A percentile compares a stretch with the other conserved stretches of the same genome.
These are phyloP conservation scores for Orientallactaga bullata DNA, from an alignment of 2,113 vertebrate species.

Conservation along the genomic window DNA sequence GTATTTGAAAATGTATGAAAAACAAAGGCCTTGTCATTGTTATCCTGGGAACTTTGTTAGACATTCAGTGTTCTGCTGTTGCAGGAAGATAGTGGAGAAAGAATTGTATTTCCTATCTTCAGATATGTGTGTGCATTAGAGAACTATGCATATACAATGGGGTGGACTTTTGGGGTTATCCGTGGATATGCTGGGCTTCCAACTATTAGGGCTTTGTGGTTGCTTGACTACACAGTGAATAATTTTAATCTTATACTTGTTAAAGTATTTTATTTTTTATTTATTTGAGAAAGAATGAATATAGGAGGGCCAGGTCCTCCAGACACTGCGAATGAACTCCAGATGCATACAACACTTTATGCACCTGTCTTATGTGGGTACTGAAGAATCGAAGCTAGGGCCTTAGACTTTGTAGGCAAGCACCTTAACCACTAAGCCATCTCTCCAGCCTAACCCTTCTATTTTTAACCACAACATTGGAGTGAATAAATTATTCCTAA, in stretches of 20 bases:
- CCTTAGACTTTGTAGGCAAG: no score
- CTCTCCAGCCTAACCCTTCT: not conserved
- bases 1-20: rapidly evolving
- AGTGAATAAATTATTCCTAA: not conserved
- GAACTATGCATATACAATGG: not conserved
- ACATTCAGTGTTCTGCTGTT: not conserved
- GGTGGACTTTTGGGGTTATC: no score
- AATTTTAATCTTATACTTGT: not conserved
- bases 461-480: not conserved
- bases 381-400: no score
- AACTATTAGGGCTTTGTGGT: not conserved
- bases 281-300: no score
- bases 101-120: not conserved
- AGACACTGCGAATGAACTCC: no score
- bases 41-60: not conserved
- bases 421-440: no score
- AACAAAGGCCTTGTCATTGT: no score
- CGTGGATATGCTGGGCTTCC: not conserved
- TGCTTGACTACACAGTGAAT: not conserved
- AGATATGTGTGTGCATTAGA: not conserved
- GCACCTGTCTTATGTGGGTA: no score
- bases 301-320: no score
- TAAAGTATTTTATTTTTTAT: no score
- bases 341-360: no score
- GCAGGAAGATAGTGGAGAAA: not conserved